These are phyloP conservation scores for Diarsia rubi DNA, from an alignment of 2,888 invertebrate genomes.

Conservation along the genomic window DNA sequence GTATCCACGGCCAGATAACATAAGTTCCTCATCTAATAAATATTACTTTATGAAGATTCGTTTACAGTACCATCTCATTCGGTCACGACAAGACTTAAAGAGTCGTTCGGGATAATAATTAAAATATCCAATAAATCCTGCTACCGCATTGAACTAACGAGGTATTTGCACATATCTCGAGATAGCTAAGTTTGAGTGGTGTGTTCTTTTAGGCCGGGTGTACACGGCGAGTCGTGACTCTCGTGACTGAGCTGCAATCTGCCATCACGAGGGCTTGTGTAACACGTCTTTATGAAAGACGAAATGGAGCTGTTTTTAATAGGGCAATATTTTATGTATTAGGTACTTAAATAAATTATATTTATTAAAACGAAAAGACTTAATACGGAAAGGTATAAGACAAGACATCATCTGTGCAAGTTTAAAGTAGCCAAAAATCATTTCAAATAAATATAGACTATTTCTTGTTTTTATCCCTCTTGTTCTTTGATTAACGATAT, in stretches of 20 bases:
- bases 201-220: slow-evolving; percentile 65
- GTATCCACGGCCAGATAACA: slow-evolving; percentile 23
- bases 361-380: background rate
- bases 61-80: slow-evolving; percentile 40
- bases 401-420: background rate
- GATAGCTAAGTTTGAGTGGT: slow-evolving; percentile 63
- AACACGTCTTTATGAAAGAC: slow-evolving; percentile 74
- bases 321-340: slow-evolving; percentile 42
- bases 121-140: slow-evolving; percentile 66
- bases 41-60: slow-evolving; percentile 31
- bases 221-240: slow-evolving; percentile 77
- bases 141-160: slow-evolving; percentile 65
- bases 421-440: background rate
- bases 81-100: slow-evolving; percentile 63
- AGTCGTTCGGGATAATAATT: slow-evolving; percentile 62
- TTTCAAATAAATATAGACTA: background rate
- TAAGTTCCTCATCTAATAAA: slow-evolving; percentile 31
- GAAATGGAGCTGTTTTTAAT: slow-evolving; percentile 65
- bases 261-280: slow-evolving; percentile 71
- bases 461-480: background rate
- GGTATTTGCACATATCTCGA: slow-evolving; percentile 58
- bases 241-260: slow-evolving; percentile 76
- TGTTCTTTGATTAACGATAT: background rate
- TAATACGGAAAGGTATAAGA: background rate
- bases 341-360: background rate